Conservation (phyloP, 1,140 invertebrate genomes). For the Dysdera silvatica region DNA sequence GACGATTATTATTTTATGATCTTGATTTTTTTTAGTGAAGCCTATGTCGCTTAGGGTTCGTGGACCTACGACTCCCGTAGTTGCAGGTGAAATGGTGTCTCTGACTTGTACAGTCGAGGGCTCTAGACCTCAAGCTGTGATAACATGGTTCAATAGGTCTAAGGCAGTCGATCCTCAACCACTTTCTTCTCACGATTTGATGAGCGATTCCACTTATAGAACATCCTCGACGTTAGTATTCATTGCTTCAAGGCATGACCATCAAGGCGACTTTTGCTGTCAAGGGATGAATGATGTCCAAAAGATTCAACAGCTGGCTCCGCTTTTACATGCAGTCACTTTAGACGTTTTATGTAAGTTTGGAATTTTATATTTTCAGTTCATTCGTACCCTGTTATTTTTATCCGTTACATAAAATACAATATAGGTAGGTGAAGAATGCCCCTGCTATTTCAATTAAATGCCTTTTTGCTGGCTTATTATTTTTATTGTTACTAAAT, state of each 20-base stretch:
- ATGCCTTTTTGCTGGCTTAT: too few species aligned
- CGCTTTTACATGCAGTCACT: slow-evolving; percentile 31
- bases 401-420: background rate
- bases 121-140: slow-evolving; percentile 36
- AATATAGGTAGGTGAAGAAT: too few species aligned
- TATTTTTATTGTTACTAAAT: too few species aligned
- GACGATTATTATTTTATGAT: too few species aligned
- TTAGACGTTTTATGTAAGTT: slow-evolving; percentile 37
- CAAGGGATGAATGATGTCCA: slow-evolving; percentile 36
- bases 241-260: slow-evolving; percentile 34
- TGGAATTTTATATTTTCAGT: background rate
- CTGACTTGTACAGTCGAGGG: slow-evolving; percentile 35
- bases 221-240: slow-evolving; percentile 34
- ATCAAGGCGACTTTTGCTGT: slow-evolving; percentile 35
- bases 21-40: slow-evolving; percentile 29
- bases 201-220: slow-evolving; percentile 35
- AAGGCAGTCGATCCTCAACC: slow-evolving; percentile 32
- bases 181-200: slow-evolving; percentile 29
- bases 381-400: background rate
- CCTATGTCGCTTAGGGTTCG: slow-evolving; percentile 31
- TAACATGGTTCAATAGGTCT: slow-evolving; percentile 38
- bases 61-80: slow-evolving; percentile 32
- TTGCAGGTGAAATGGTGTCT: slow-evolving; percentile 36
- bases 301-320: slow-evolving; percentile 32
- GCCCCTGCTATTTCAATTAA: too few species aligned